phyloP scores from a whole-genome alignment of 1,140 invertebrate genomes.

The Panagrolaimus sp. region DNA sequence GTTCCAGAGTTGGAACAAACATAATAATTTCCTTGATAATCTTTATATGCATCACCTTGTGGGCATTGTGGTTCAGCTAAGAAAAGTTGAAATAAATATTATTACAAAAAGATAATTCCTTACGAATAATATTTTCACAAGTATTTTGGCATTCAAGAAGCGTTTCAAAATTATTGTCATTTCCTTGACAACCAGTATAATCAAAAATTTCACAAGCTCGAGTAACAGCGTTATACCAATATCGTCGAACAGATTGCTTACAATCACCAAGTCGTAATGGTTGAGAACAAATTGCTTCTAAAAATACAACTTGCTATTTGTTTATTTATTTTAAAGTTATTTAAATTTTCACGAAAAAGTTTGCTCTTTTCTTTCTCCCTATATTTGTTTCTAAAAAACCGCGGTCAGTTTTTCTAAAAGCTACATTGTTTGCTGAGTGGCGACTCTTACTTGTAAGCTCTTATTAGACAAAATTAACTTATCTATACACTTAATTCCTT shows the following conservation, averaged over 20 bases:
- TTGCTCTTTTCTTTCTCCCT: too few species aligned
- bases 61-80: constrained; percentile 56
- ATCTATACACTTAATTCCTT: too few species aligned
- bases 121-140: constrained; percentile 55
- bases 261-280: constrained; percentile 55
- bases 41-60: constrained; percentile 56
- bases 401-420: too few species aligned
- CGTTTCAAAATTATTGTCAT: constrained; percentile 56
- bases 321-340: not conserved
- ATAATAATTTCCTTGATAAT: constrained; percentile 57
- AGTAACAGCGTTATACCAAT: constrained; percentile 58
- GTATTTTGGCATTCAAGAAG: constrained; percentile 57
- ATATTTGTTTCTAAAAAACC: too few species aligned
- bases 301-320: constrained; percentile 14
- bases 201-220: constrained; percentile 56
- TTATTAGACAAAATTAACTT: too few species aligned
- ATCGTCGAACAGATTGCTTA: constrained; percentile 55
- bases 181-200: constrained; percentile 56
- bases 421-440: too few species aligned
- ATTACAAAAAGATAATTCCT: constrained; percentile 21
- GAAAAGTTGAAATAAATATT: constrained; percentile 16
- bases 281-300: constrained; percentile 56
- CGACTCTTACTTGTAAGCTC: too few species aligned
- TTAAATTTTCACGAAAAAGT: too few species aligned
- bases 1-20: constrained; percentile 55